Evolutionary conservation across 2,113 vertebrate species (phyloP).

Genomic region (Solea solea): DNA sequence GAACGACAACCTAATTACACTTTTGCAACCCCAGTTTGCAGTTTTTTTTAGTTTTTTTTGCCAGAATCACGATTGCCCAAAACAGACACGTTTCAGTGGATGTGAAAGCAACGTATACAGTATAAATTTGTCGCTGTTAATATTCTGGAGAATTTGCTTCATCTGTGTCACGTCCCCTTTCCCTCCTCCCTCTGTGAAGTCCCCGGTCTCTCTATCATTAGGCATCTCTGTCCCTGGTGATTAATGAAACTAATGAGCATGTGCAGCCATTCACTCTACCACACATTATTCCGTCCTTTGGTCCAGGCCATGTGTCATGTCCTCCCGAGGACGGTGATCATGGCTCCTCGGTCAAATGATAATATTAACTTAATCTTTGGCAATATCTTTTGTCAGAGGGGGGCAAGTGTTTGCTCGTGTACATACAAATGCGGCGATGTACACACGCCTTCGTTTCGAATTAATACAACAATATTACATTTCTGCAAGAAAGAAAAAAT

Average conservation of each 20-base stretch:
- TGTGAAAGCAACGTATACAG: conserved; percentile 32
- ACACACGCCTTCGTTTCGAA: conserved; percentile 5
- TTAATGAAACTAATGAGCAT: conserved; percentile 81
- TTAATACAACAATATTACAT: not conserved
- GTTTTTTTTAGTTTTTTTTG: no score
- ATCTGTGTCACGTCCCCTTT: conserved; percentile 62
- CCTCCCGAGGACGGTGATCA: conserved; percentile 52
- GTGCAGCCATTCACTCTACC: conserved; percentile 74
- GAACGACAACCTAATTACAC: conserved; percentile 66
- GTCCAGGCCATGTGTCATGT: conserved; percentile 65
- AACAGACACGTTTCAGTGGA: conserved; percentile 54
- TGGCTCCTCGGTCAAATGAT: conserved; percentile 47
- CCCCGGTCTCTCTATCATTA: conserved; percentile 70
- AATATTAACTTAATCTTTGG: conserved; percentile 37
- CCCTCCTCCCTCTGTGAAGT: conserved; percentile 50
- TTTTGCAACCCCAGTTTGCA: conserved; percentile 45
- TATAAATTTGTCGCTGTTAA: conserved; percentile 61
- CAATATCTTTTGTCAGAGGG: conserved; percentile 29
- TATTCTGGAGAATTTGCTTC: conserved; percentile 61
- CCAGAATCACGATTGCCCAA: conserved; percentile 42
- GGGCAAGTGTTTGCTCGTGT: not conserved
- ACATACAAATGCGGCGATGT: conserved; percentile 4
- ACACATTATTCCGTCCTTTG: conserved; percentile 71
- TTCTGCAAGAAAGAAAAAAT: not conserved
- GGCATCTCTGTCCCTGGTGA: conserved; percentile 74